Base-by-base conservation (phyloP, 2,888 invertebrate genomes). In the Ichneumoninae sp. region DNA sequence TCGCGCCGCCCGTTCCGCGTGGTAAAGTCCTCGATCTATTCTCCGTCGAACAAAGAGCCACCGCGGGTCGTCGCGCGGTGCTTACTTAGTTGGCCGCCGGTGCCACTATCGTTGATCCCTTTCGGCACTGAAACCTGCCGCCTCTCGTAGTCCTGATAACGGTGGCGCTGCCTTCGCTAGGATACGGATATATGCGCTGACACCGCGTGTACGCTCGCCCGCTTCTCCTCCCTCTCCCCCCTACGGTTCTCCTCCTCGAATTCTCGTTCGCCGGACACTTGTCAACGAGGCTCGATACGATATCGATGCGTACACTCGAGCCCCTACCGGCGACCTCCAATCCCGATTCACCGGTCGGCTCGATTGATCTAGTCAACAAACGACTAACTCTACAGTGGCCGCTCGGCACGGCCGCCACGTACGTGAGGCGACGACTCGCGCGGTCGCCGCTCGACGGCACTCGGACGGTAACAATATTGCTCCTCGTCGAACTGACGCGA, bases 321-420 rank as follows among this genome's bases (percentile, higher is more conserved):
- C 65, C 44, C 50, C 69, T 83, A 36, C 36, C 52, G 73, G 16
- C 13, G 40, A 63, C 52, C 66, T 30, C 52, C 26, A 40, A 73
- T 54, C 52, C n/a, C 57, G 71, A 73, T 66, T 68, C 75, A 76
- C 80, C 71, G 36, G 30, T 36, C 50, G 52, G 40, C 60, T 50
- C 66, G 74, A 79, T 71, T 83, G 60, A 81, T 74, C 75, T 47
- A 60, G 73, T 44, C 36, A 57, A 69, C 26, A 22, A 77, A 33
- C 57, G 57, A 65, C 71, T 22, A 66, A 19, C 40, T 16, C 74
- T 54, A 71, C 30, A 68, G 50, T 30, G 44, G 40, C 19, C 8
- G 1, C 22, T 19, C 66, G 47, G n/a, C 63, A 73, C 83, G 36
- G 79, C 79, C 79, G 83, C 83, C 83, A 83, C 83, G 79, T 83